These are phyloP conservation scores for Tyrophagus putrescentiae DNA, from an alignment of 1,140 invertebrate genomes.

Conservation along the genomic window DNA sequence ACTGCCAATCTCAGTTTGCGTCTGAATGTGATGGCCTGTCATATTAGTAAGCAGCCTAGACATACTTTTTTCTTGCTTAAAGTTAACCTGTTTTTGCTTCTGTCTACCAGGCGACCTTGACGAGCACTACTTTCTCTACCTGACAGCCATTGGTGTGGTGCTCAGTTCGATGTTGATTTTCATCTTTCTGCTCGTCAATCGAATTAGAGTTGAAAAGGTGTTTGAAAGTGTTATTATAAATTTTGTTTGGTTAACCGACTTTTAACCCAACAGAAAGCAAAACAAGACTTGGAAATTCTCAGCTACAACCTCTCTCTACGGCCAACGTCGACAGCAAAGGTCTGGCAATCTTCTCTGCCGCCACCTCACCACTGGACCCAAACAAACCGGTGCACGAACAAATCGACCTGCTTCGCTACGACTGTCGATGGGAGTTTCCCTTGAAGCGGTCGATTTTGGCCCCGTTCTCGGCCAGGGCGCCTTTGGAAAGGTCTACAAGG, in stretches of 20 bases:
- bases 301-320: slow-evolving; percentile 30
- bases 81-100: background rate
- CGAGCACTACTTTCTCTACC: slow-evolving; percentile 3
- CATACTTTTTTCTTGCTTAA: background rate
- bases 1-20: background rate
- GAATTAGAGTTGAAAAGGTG: slow-evolving; percentile 12
- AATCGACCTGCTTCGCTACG: slow-evolving; percentile 54
- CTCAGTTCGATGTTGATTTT: slow-evolving; percentile 2
- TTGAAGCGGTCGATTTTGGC: slow-evolving; percentile 23
- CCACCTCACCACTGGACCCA: slow-evolving; percentile 51
- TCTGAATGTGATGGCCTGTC: background rate
- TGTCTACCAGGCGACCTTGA: slow-evolving; percentile 6
- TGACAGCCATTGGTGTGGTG: background rate
- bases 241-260: background rate
- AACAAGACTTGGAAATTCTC: slow-evolving; percentile 23
- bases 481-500: slow-evolving; percentile 51
- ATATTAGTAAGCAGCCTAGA: background rate
- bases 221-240: background rate
- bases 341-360: slow-evolving; percentile 48
- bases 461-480: slow-evolving; percentile 61
- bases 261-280: slow-evolving; percentile 9
- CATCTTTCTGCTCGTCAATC: slow-evolving; percentile 12
- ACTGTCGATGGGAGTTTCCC: slow-evolving; percentile 50
- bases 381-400: slow-evolving; percentile 28
- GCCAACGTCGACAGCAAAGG: background rate